These are phyloP conservation scores for Lycodopsis pacificus DNA, from an alignment of 2,797 vertebrate species.

Conservation along the genomic window DNA sequence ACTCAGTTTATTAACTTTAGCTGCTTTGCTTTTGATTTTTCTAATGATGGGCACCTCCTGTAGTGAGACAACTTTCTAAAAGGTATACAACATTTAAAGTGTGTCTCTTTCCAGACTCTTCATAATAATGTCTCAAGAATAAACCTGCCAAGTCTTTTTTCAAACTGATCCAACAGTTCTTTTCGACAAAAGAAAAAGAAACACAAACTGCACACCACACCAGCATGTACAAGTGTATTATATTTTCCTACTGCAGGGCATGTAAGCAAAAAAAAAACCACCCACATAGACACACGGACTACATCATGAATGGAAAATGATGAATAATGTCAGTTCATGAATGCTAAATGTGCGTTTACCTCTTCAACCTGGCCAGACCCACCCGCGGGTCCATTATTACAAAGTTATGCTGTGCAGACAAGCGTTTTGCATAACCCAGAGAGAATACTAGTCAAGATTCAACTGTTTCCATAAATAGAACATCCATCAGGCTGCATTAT, in stretches of 20 bases:
- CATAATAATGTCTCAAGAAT: background rate
- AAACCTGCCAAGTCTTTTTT: background rate
- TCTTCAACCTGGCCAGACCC: constrained; percentile 1
- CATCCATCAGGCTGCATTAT: background rate
- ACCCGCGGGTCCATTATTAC: background rate
- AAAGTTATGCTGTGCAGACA: constrained; percentile 5
- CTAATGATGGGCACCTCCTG: constrained; percentile 1
- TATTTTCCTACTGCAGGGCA: constrained; percentile 8
- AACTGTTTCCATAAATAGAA: background rate
- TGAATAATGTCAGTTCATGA: constrained; percentile 43
- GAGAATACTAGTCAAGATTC: constrained; percentile 1
- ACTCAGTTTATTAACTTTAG: constrained; percentile 6
- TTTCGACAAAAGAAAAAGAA: constrained; percentile 6
- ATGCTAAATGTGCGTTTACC: constrained; percentile 32
- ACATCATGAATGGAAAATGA: constrained; percentile 17
- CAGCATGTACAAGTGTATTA: background rate
- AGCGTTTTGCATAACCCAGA: constrained; percentile 4
- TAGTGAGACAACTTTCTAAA: background rate
- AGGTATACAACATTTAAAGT: background rate
- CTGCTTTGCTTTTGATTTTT: background rate
- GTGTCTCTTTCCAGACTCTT: background rate
- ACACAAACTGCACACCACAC: background rate
- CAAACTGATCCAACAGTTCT: background rate
- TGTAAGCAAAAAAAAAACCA: background rate
- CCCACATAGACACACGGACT: background rate